A percentile compares a stretch with the other conserved stretches of the same genome.
Evolutionary conservation across 1,140 invertebrate species (phyloP).

Genomic region (Pseudomyrmex flavicornis): DNA sequence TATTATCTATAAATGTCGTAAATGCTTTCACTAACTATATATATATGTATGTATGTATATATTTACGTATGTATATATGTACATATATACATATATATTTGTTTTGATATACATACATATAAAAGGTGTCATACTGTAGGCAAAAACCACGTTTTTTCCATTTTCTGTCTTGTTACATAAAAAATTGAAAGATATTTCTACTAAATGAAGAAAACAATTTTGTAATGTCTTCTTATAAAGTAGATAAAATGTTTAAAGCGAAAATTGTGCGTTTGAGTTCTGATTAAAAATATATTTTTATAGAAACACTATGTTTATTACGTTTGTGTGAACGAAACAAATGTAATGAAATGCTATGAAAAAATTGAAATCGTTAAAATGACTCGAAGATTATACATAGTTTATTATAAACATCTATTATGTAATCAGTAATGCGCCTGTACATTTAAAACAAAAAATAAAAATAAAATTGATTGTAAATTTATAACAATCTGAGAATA

Average conservation of each 20-base stretch:
- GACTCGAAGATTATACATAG: conserved; percentile 44
- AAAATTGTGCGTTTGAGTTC: conserved; percentile 63
- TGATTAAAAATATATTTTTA: conserved; percentile 77
- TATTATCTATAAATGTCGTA: conserved; percentile 14
- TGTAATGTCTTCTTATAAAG: conserved; percentile 61
- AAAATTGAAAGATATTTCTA: conserved; percentile 30
- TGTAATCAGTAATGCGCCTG: conserved; percentile 25
- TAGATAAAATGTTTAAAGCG: conserved; percentile 57
- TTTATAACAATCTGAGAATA: conserved; percentile 68
- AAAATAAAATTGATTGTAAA: conserved; percentile 70
- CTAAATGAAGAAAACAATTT: conserved; percentile 18
- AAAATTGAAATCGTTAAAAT: conserved; percentile 61
- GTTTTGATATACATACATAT: neutral
- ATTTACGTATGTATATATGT: too few relatives aligned
- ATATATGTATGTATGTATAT: neutral
- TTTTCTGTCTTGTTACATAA: conserved; percentile 25
- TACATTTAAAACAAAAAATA: conserved; percentile 53
- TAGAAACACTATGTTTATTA: conserved; percentile 70
- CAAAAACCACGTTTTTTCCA: neutral
- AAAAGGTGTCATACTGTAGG: conserved; percentile 2
- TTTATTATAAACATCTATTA: conserved; percentile 50
- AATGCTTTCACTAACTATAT: conserved; percentile 18
- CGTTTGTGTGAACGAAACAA: conserved; percentile 61
- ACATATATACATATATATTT: neutral
- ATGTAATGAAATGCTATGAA: conserved; percentile 52